Evolutionary conservation across 2,888 invertebrate species (phyloP).

Genomic region (Asteroscopus sphinx): DNA sequence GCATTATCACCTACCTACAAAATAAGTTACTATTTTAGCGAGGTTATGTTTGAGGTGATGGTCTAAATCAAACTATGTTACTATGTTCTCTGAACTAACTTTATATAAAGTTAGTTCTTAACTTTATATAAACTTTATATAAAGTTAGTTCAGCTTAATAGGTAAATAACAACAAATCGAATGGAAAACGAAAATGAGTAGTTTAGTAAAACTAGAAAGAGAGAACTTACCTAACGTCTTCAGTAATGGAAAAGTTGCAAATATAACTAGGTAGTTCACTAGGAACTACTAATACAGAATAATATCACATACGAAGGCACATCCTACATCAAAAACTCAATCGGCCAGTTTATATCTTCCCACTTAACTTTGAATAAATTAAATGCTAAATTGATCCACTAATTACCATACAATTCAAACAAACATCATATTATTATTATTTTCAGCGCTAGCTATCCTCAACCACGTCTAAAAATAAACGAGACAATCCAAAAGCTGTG

Average conservation of each 20-base stretch:
- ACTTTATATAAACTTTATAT: too few species aligned
- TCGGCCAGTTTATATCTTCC: too few species aligned
- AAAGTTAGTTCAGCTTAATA: neutral
- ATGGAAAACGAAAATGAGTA: slow-evolving; percentile 23
- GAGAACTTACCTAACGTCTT: slow-evolving; percentile 27
- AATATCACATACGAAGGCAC: too few species aligned
- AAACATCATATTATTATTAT: slow-evolving; percentile 5
- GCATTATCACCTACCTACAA: too few species aligned
- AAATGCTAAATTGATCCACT: too few species aligned
- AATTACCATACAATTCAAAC: slow-evolving; percentile 1
- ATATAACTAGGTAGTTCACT: slow-evolving; percentile 15
- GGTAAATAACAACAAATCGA: neutral
- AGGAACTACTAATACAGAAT: slow-evolving; percentile 15
- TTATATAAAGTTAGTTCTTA: too few species aligned
- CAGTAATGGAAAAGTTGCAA: slow-evolving; percentile 33
- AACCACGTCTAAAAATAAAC: slow-evolving; percentile 20
- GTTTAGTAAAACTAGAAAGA: slow-evolving; percentile 33
- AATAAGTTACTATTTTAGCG: too few species aligned
- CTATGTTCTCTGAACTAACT: too few species aligned
- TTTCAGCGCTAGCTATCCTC: slow-evolving; percentile 24
- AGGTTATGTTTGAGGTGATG: too few species aligned
- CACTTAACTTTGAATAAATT: too few species aligned
- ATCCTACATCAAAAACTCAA: too few species aligned
- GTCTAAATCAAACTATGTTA: too few species aligned
- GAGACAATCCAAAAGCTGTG: slow-evolving; percentile 5